Percentiles rank a stretch among this genome's conserved stretches.
These are phyloP conservation scores for Scaptomyza flava DNA, from an alignment of 2,888 invertebrate species.

Conservation along the genomic window DNA sequence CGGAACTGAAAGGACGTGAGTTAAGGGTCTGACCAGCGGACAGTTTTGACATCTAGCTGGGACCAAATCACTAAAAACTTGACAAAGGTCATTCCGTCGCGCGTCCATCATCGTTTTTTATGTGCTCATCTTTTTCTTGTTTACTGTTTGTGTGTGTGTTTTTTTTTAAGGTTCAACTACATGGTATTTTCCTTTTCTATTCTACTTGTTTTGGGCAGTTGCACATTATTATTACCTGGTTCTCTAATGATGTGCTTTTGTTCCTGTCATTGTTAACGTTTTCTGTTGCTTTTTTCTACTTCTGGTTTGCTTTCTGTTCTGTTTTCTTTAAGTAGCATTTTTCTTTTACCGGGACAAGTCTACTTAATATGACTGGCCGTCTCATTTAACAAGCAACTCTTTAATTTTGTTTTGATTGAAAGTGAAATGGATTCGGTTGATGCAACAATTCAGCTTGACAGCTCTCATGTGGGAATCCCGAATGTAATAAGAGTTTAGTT, in stretches of 20 bases:
- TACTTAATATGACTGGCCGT: constrained; percentile 32
- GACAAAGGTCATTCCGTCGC: constrained; percentile 39
- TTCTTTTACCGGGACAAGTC: constrained; percentile 12
- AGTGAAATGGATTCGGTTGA: constrained; percentile 57
- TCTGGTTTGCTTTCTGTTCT: constrained; percentile 6
- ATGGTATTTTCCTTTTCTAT: constrained; percentile 3
- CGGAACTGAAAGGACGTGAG: constrained; percentile 8
- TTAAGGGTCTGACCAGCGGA: constrained; percentile 10
- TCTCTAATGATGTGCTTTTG: constrained; percentile 60
- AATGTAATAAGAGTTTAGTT: neutral
- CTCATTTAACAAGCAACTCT: constrained; percentile 65
- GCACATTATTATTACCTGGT: constrained; percentile 49
- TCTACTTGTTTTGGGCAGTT: constrained; percentile 53
- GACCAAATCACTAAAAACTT: constrained; percentile 50
- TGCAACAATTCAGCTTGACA: constrained; percentile 7
- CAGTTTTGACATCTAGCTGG: constrained; percentile 24
- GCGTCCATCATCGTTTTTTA: constrained; percentile 39
- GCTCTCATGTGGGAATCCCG: neutral
- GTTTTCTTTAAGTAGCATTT: neutral
- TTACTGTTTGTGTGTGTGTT: neutral
- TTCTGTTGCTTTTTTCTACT: constrained; percentile 1
- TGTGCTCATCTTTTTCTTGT: constrained; percentile 7
- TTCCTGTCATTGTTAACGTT: constrained; percentile 16
- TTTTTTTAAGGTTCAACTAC: constrained; percentile 1
- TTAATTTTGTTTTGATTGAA: constrained; percentile 68